Evolutionary conservation across 2,113 vertebrate species (phyloP), one percentile per base, ranked within the genome.

Genomic region (Gila orcuttii): DNA sequence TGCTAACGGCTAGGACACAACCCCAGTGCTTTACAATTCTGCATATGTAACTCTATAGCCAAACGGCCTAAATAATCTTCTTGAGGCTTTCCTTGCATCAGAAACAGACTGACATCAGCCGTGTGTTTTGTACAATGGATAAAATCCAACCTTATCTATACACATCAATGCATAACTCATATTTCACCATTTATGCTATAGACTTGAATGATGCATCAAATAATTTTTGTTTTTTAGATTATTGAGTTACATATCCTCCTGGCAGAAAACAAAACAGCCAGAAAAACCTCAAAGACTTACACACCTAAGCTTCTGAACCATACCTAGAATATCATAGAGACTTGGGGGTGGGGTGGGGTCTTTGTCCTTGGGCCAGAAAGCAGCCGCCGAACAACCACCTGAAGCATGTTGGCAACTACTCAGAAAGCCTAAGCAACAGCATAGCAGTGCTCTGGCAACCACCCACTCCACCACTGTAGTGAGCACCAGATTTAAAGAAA

Each of bases 401-500:
- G 19, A 57, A 57, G 55, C 55, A 21, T 21, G 19, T 21, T 57
- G 55, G 55, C 55, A 57, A 57, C 55, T 21, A 57, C 19, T 57
- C 36, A 71, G 36, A 71, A 23, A 11, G 39, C 33, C 68, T 71
- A 42, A 71, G 36, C 68, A 42, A 42, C 68, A 71, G 68, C 21
- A 71, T 6, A 71, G 68, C 68, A 71, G 36, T 8, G 68, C 68
- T 71, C 68, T 71, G 68, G 68, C 68, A 71, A 71, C 19, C 68
- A 42, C 66, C 17, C 33, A 11, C 17, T 33, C 66, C 33, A 10
- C 17, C 33, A 69, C 33, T 69, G 66, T 69, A 36, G 33, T 9
- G 21, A 69, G 31, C 66, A 69, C 31, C 17, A 36, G 17, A 36
- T 19, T 69, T 33, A 9, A 69, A 17, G 31, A 69, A 69, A 36